Base-by-base conservation (phyloP, 2,888 invertebrate species). In the Patella pellucida region DNA sequence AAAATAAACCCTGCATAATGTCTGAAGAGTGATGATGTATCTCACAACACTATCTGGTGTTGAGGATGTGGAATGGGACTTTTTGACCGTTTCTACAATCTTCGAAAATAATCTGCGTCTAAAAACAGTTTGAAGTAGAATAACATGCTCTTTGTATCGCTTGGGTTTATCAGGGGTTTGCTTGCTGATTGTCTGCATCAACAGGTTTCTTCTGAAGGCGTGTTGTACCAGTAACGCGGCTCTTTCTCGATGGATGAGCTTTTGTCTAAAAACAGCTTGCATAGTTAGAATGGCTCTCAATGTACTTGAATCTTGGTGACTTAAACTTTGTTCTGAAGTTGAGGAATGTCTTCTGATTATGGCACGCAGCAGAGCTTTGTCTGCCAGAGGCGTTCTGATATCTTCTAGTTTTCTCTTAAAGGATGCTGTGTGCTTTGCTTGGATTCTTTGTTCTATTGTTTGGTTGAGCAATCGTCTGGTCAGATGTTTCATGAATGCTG, bases 401-500 rank as follows among this genome's bases (percentile, higher is more conserved):
- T 41, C 41, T 41, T 41, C 41, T 41, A 41, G 7, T 41, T 41
- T 41, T 41, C 41, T 41, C 41, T 41, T 41, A 9, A 41, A 41
- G 4, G 62, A 19, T 23, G 62, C 14, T 23, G 62, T 23, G 19
- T 62, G 62, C 62, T 62, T 62, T 7, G 62, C 62, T 62, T 62
- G 19, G 14, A 62, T 62, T 14, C 62, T 62, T 23, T 62, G 62
- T 23, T 62, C 62, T 23, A 62, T 62, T 0, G 62, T 62, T 62
- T 62, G 62, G 23, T 19, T 62, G 19, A 62, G 62, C 19, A 62
- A 23, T 62, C 23, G 5, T 62, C 23, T 62, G 23, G 62, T 62
- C 62, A 62, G 15, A 62, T 62, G 62, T 19, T 62, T 62, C 62
- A 62, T 62, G 19, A 62, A 62, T 62, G 62, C 62, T 62, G 62